These are phyloP conservation scores for Limonius californicus DNA, from an alignment of 1,140 invertebrate genomes.

Conservation along the genomic window DNA sequence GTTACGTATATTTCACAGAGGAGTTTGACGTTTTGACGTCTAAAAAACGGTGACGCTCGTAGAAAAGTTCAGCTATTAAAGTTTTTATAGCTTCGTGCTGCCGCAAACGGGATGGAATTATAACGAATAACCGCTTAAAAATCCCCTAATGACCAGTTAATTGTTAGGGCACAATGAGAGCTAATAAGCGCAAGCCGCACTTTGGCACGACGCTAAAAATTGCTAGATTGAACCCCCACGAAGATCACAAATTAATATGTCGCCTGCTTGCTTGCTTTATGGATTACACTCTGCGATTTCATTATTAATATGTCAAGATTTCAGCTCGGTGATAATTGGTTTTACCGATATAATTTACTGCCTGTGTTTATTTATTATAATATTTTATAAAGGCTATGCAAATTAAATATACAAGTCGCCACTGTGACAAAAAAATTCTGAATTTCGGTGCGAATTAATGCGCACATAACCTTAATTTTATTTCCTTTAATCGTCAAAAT, in stretches of 20 bases:
- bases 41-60: not conserved
- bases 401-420: too few relatives aligned
- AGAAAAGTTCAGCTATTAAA: too few relatives aligned
- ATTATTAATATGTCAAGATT: too few relatives aligned
- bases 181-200: slow-evolving; percentile 20
- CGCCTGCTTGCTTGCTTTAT: not conserved
- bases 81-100: slow-evolving; percentile 20
- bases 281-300: not conserved
- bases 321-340: too few relatives aligned
- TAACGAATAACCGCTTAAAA: slow-evolving; percentile 15
- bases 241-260: not conserved
- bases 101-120: slow-evolving; percentile 15
- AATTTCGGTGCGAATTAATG: too few relatives aligned
- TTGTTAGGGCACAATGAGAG: slow-evolving; percentile 18
- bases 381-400: too few relatives aligned
- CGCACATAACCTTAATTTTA: too few relatives aligned
- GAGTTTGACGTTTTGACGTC: slow-evolving; percentile 19
- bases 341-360: too few relatives aligned
- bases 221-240: slow-evolving; percentile 20
- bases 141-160: slow-evolving; percentile 22
- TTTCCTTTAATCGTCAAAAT: too few relatives aligned
- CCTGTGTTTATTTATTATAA: too few relatives aligned
- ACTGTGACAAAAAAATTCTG: too few relatives aligned
- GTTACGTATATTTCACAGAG: not conserved
- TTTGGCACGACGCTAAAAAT: slow-evolving; percentile 21